These are phyloP conservation scores for Propithecus coquereli DNA, from an alignment of 2,113 vertebrate genomes.

Conservation along the genomic window DNA sequence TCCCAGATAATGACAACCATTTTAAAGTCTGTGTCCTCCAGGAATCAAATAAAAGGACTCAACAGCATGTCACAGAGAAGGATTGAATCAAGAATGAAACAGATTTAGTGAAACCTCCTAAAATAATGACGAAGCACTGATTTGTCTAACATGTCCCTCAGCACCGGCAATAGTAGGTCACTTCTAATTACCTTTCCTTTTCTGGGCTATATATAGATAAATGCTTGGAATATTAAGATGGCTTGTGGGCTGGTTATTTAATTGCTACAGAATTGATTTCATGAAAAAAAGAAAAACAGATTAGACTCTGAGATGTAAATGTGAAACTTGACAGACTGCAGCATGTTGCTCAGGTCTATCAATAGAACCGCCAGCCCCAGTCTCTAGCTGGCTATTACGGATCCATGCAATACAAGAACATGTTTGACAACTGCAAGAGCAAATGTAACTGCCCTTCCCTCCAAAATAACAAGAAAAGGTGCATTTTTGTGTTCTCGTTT, in stretches of 20 bases:
- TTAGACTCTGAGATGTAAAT: constrained; percentile 65
- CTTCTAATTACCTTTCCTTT: constrained; percentile 58
- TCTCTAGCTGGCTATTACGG: constrained; percentile 39
- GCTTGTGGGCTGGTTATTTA: constrained; percentile 60
- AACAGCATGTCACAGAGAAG: background rate
- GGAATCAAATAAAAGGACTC: constrained; percentile 52
- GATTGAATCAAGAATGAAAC: background rate
- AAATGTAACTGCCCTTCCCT: constrained; percentile 37
- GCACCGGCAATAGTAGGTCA: constrained; percentile 39
- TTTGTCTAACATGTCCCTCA: background rate
- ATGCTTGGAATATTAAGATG: constrained; percentile 56
- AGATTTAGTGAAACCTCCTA: constrained; percentile 2
- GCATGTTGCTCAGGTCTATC: constrained; percentile 60
- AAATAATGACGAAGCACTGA: constrained; percentile 41
- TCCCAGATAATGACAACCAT: constrained; percentile 56
- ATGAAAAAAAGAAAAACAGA: constrained; percentile 61
- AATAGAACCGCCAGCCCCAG: constrained; percentile 68
- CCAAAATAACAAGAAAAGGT: constrained; percentile 12
- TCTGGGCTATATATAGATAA: constrained; percentile 55
- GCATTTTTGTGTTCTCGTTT: constrained; percentile 25
- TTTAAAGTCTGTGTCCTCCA: constrained; percentile 45
- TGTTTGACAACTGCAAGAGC: constrained; percentile 41
- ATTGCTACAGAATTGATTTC: constrained; percentile 67
- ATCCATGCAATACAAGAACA: constrained; percentile 12
- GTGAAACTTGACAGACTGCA: constrained; percentile 66